A percentile compares a stretch with the other conserved stretches of the same genome.
Conservation (phyloP, 2,113 vertebrate species). For the Anhinga rufa region DNA sequence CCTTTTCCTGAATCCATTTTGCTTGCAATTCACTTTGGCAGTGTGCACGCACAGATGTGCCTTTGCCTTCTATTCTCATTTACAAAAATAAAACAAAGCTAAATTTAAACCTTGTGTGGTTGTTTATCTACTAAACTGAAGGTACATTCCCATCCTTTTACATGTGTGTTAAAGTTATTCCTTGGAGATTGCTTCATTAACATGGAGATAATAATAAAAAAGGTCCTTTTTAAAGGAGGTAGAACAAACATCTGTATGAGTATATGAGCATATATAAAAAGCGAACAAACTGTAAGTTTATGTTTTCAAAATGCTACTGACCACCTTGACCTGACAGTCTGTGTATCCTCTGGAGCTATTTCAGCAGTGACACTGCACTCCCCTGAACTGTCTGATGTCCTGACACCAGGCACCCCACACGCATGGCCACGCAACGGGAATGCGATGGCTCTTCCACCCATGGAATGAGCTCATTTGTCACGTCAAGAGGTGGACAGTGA, state of each 20-base stretch:
- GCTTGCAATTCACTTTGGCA: background rate
- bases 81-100: conserved; percentile 10
- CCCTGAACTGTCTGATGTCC: background rate
- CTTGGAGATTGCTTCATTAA: background rate
- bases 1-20: background rate
- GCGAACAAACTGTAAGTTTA: background rate
- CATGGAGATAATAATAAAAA: background rate
- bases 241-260: background rate
- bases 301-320: background rate
- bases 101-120: background rate
- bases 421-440: background rate
- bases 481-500: fast-evolving
- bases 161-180: background rate
- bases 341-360: background rate
- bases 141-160: background rate
- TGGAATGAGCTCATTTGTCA: background rate
- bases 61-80: background rate
- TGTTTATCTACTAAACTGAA: background rate
- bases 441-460: background rate
- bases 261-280: background rate
- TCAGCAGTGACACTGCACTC: background rate
- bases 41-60: background rate
- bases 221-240: background rate
- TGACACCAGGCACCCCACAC: fast-evolving
- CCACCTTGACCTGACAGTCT: background rate